Evolutionary conservation across 2,797 vertebrate genomes (phyloP).

Genomic region (Spatula clypeata): DNA sequence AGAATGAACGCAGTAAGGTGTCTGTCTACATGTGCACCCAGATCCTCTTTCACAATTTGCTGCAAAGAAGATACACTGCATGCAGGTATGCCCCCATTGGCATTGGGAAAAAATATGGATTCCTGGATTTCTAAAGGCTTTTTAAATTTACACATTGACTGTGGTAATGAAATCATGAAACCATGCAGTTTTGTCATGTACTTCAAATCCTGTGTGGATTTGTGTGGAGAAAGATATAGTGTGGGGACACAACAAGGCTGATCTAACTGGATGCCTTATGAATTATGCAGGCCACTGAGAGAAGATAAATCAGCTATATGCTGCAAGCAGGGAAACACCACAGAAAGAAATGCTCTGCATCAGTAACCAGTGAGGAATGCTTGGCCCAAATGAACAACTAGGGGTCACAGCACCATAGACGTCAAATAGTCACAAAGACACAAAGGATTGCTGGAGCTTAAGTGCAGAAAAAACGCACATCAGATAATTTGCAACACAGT

Average conservation of each 20-base stretch:
- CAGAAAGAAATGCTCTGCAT: neutral
- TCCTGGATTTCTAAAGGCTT: neutral
- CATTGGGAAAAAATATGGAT: neutral
- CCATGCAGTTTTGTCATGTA: neutral
- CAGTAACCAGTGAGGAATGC: neutral
- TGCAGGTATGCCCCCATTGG: neutral
- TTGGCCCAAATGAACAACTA: neutral
- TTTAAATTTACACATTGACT: neutral
- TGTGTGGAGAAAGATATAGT: neutral
- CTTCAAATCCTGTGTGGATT: neutral
- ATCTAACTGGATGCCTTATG: neutral
- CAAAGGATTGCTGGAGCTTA: accelerated
- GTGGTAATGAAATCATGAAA: neutral
- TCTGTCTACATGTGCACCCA: neutral
- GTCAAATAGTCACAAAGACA: neutral
- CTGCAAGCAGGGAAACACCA: accelerated
- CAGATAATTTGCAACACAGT: neutral
- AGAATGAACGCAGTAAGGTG: neutral
- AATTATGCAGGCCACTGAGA: neutral
- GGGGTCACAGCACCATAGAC: neutral
- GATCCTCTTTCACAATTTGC: neutral
- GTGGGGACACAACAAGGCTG: neutral
- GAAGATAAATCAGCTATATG: neutral
- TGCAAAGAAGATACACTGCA: neutral
- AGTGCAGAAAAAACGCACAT: accelerated